Conservation (phyloP, 2,888 invertebrate genomes). For the Carcina quercana region DNA sequence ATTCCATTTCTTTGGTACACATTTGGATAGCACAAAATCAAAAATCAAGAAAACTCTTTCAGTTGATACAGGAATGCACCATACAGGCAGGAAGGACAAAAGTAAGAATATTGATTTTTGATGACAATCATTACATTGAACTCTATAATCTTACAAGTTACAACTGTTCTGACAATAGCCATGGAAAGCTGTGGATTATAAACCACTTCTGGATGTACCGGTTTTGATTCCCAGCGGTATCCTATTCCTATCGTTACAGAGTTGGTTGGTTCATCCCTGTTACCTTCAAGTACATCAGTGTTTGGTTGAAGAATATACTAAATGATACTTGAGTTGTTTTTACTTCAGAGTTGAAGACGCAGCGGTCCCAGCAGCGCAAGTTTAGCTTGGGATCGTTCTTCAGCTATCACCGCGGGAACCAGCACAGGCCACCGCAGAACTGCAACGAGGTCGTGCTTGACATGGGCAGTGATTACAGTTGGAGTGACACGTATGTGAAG, state of each 20-base stretch:
- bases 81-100: slow-evolving; percentile 57
- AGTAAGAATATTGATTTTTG: slow-evolving; percentile 31
- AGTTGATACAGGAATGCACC: slow-evolving; percentile 70
- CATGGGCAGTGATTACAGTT: slow-evolving; percentile 63
- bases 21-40: slow-evolving; percentile 56
- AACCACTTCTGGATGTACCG: no score
- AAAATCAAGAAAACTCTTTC: slow-evolving; percentile 69
- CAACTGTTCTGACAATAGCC: no score
- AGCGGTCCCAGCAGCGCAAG: slow-evolving; percentile 57
- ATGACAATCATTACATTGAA: no score
- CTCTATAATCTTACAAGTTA: no score
- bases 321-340: no score
- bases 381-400: slow-evolving; percentile 68
- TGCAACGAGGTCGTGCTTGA: slow-evolving; percentile 61
- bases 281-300: no score
- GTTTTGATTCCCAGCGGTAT: no score
- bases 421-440: slow-evolving; percentile 38
- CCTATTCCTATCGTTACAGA: no score
- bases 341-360: slow-evolving; percentile 7
- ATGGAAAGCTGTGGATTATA: no score
- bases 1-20: slow-evolving; percentile 64
- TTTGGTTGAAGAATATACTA: no score
- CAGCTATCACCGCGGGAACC: slow-evolving; percentile 41
- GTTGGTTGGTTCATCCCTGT: no score
- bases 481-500: slow-evolving; percentile 65